Conservation (phyloP, 2,797 vertebrate species). For the Uromys caudimaculatus region DNA sequence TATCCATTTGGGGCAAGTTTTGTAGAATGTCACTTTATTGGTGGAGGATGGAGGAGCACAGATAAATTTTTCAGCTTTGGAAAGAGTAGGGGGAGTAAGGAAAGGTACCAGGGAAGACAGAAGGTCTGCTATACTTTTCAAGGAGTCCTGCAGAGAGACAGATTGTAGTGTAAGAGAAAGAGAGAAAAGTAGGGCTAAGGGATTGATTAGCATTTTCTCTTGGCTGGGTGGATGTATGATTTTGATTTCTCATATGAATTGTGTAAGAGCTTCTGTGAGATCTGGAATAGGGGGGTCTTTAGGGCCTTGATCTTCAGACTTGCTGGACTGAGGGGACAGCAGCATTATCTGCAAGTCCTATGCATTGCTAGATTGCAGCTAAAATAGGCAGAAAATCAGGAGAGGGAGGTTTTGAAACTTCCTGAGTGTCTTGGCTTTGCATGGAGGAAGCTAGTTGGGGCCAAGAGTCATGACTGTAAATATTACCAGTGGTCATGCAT, state of each 20-base stretch:
- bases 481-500: not conserved
- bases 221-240: no score
- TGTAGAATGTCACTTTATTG: no score
- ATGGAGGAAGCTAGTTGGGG: not conserved
- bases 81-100: no score
- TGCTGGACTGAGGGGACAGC: not conserved
- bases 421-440: not conserved
- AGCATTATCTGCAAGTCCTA: not conserved
- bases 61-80: no score
- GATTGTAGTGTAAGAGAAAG: not conserved
- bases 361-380: not conserved
- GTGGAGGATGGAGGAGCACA: no score
- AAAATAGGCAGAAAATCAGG: not conserved
- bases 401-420: not conserved
- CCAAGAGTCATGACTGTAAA: not conserved
- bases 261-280: not conserved
- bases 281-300: not conserved
- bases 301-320: not conserved
- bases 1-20: no score
- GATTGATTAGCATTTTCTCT: not conserved
- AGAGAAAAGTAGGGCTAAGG: no score
- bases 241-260: no score
- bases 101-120: not conserved
- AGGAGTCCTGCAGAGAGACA: not conserved
- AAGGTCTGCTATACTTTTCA: not conserved